Evolutionary conservation across 2,113 vertebrate genomes (phyloP).

Genomic region (Notothenia rossii): DNA sequence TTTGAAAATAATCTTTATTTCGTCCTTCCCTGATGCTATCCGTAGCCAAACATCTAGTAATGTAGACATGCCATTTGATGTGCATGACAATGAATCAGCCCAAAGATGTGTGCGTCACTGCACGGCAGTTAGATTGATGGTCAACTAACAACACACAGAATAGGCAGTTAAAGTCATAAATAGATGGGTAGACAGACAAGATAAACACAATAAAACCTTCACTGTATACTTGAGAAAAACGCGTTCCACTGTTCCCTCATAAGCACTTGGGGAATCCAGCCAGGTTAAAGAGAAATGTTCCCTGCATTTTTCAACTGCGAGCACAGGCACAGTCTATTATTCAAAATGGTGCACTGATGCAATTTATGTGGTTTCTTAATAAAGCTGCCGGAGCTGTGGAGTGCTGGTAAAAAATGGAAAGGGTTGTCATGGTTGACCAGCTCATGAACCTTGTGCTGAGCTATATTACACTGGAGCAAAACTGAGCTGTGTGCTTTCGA

Average conservation of each 20-base stretch:
- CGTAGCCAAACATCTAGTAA: background rate
- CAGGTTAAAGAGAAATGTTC: slow-evolving; percentile 9
- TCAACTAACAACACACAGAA: slow-evolving; percentile 67
- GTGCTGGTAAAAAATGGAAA: slow-evolving; percentile 41
- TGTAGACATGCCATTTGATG: slow-evolving; percentile 38
- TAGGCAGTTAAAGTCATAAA: slow-evolving; percentile 74
- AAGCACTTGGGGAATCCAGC: background rate
- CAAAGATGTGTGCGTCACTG: slow-evolving; percentile 53
- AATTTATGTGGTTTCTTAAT: slow-evolving; percentile 59
- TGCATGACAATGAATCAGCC: slow-evolving; percentile 62
- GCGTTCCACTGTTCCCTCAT: background rate
- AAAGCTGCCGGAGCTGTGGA: slow-evolving; percentile 51
- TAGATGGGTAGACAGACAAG: slow-evolving; percentile 62
- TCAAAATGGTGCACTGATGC: slow-evolving; percentile 45
- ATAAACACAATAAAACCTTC: slow-evolving; percentile 46
- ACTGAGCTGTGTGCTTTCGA: slow-evolving; percentile 21
- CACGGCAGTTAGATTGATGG: slow-evolving; percentile 71
- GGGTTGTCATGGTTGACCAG: slow-evolving; percentile 54
- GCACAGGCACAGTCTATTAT: slow-evolving; percentile 10
- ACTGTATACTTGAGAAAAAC: slow-evolving; percentile 12
- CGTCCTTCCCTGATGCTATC: background rate
- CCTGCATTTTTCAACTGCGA: slow-evolving; percentile 2
- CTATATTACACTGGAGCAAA: slow-evolving; percentile 19
- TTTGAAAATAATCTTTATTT: slow-evolving; percentile 9
- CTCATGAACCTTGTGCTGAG: slow-evolving; percentile 48